Evolutionary conservation across 2,113 vertebrate genomes (phyloP), one percentile per base, ranked within the genome.

Genomic region (Rhagologus leucostigma): DNA sequence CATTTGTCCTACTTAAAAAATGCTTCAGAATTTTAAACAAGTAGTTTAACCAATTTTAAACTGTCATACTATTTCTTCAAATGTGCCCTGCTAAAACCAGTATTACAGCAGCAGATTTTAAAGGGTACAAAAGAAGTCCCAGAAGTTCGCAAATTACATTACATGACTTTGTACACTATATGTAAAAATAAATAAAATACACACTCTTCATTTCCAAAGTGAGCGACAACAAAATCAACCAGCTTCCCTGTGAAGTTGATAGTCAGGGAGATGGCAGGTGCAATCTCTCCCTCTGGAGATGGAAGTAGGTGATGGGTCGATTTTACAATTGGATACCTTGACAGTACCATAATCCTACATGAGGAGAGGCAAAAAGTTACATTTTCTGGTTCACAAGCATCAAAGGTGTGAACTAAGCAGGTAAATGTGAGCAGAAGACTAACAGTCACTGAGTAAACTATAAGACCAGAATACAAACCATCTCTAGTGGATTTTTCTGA

Each of bases 181-280:
- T 9, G 24, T 53, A 87, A 73, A 15, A 42, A 47, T 2, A 90
- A 79, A 44, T 44, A 24, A 90, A 77, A 93, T 84, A 98, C 97
- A 27, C 77, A 98, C 98, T 98, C 97, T 8, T 98, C 92, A 79
- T 98, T 98, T 81, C 98, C 98, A 17, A 98, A 98, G 88, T 98
- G 98, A 55, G 98, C 97, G 1, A 98, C 98, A 35, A 98, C 97
- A 56, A 98, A 98, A 94, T 98, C 97, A 87, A 98, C 71, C 70
- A 96, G 64, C 33, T 88, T 96, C 86, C 86, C 87, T 1, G 97
- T 97, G 94, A 98, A 64, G 89, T 96, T 97, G 32, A 98, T 95
- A 2, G 98, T 98, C 97, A 98, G 82, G 8, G 97, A 91, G 69
- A 98, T 98, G 94, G 98, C 98, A 64, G 98, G 98, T 69, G 98